Conservation (phyloP, 1,140 invertebrate genomes). For the Dufourea novaeangliae region DNA sequence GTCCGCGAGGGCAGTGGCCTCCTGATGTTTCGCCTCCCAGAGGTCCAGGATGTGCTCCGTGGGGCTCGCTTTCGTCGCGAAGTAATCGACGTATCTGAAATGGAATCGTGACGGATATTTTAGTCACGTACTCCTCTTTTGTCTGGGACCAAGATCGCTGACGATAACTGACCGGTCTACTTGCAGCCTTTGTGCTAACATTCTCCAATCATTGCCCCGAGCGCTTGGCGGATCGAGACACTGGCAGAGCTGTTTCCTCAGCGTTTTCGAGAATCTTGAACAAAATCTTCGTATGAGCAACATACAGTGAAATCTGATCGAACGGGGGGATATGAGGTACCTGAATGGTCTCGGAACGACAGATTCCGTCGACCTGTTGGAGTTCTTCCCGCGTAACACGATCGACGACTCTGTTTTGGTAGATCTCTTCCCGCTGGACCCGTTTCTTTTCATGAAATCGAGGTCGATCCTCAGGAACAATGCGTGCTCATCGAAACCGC, state of each 20-base stretch:
- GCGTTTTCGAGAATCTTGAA: constrained; percentile 57
- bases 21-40: constrained; percentile 96
- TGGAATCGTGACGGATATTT: constrained; percentile 3
- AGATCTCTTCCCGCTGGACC: constrained; percentile 49
- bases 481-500: constrained; percentile 71
- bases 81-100: constrained; percentile 95
- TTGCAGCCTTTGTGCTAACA: constrained; percentile 93
- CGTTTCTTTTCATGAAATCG: constrained; percentile 59
- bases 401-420: constrained; percentile 60
- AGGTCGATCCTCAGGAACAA: constrained; percentile 67
- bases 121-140: neutral
- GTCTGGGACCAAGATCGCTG: no score
- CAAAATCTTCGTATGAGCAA: neutral
- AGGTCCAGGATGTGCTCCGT: constrained; percentile 97
- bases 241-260: constrained; percentile 92
- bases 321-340: constrained; percentile 29
- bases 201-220: constrained; percentile 96
- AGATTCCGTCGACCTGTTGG: constrained; percentile 71
- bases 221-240: constrained; percentile 95
- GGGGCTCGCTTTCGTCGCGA: constrained; percentile 96
- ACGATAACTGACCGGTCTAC: constrained; percentile 88
- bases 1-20: constrained; percentile 92
- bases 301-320: no score
- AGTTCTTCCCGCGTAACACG: constrained; percentile 62
- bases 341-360: constrained; percentile 84